These are phyloP conservation scores for Euglossa dilemma DNA, from an alignment of 1,140 invertebrate species.

Conservation along the genomic window DNA sequence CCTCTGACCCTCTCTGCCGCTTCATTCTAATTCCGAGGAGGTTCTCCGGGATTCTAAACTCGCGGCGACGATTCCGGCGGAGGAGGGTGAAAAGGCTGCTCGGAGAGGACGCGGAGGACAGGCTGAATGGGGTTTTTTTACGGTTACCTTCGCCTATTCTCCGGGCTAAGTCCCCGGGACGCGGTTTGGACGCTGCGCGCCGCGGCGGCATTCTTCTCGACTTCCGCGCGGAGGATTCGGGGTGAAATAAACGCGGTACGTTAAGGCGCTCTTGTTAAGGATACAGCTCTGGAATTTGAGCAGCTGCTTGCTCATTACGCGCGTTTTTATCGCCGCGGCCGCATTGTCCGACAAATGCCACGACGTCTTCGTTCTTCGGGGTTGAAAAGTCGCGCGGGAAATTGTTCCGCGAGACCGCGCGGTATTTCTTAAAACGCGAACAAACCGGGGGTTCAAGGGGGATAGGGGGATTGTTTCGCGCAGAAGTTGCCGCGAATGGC, in stretches of 20 bases:
- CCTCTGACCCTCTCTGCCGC: no score
- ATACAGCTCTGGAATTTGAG: conserved; percentile 6
- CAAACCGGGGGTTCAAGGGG: no score
- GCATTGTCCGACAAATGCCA: neutral
- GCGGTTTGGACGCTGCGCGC: neutral
- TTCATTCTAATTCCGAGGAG: no score
- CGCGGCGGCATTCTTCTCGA: neutral
- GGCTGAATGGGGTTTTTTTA: neutral
- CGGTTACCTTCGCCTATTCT: neutral
- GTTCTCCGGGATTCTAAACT: no score
- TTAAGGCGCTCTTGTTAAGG: neutral
- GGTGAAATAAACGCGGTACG: no score
- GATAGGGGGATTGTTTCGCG: no score
- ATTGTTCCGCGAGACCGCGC: neutral
- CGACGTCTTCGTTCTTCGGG: neutral
- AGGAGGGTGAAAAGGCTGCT: neutral
- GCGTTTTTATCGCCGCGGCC: neutral
- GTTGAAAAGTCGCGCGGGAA: neutral
- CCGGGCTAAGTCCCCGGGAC: neutral
- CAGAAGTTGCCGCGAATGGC: no score
- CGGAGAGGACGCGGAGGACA: no score
- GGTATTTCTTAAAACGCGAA: no score
- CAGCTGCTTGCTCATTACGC: neutral
- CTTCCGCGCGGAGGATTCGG: neutral
- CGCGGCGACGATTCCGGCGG: no score